Conservation (phyloP, 1,140 invertebrate species). For the Zaprionus lachaisei region DNA sequence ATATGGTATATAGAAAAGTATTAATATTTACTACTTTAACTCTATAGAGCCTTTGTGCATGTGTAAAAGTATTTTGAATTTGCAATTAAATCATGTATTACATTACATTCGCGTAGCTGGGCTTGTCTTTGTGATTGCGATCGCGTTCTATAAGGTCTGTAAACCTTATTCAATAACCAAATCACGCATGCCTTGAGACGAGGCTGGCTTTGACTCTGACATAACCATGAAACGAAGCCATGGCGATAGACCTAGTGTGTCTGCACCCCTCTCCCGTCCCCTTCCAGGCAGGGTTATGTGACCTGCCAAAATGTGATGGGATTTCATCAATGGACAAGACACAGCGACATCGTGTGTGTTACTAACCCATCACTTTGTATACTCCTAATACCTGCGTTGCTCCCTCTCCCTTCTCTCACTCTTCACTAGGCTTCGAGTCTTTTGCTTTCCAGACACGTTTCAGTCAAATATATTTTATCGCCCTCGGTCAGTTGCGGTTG, state of each 20-base stretch:
- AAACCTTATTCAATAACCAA: slow-evolving; percentile 22
- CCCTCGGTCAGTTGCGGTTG: not conserved
- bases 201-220: slow-evolving; percentile 28
- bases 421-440: not conserved
- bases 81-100: slow-evolving; percentile 16
- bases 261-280: too few relatives aligned
- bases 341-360: slow-evolving; percentile 4
- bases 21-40: not conserved
- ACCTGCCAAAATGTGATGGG: slow-evolving; percentile 23
- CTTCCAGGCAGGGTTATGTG: not conserved
- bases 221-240: slow-evolving; percentile 35
- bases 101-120: slow-evolving; percentile 1
- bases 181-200: slow-evolving; percentile 26
- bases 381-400: not conserved
- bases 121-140: not conserved
- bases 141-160: slow-evolving; percentile 18
- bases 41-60: not conserved
- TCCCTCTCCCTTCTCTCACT: not conserved
- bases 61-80: slow-evolving; percentile 18
- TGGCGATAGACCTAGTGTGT: not conserved
- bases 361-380: not conserved
- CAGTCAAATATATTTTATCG: slow-evolving; percentile 31
- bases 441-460: slow-evolving; percentile 50
- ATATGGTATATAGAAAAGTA: too few relatives aligned
- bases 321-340: slow-evolving; percentile 57